Evolutionary conservation across 2,113 vertebrate genomes (phyloP).

Genomic region (Cromileptes altivelis): DNA sequence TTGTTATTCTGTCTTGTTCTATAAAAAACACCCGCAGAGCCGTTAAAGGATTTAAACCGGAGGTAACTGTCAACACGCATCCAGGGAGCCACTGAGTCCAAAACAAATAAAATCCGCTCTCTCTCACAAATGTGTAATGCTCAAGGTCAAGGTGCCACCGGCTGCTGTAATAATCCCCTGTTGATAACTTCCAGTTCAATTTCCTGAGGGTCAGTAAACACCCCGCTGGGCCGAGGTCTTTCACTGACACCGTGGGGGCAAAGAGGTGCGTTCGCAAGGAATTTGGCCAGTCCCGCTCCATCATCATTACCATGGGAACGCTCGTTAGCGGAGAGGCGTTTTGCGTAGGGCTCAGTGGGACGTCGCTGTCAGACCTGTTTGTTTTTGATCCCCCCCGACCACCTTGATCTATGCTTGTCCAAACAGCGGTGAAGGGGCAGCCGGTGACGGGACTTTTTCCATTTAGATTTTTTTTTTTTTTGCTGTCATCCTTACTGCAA

Average conservation of each 20-base stretch:
- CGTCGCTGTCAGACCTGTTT: slow-evolving; percentile 46
- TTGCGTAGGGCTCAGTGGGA: slow-evolving; percentile 48
- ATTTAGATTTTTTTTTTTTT: too few relatives aligned
- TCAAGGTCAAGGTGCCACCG: slow-evolving; percentile 51
- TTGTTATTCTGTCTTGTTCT: neutral
- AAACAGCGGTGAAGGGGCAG: slow-evolving; percentile 18
- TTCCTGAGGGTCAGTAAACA: slow-evolving; percentile 70
- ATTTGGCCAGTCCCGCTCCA: slow-evolving; percentile 51
- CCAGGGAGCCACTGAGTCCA: slow-evolving; percentile 32
- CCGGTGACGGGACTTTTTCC: neutral
- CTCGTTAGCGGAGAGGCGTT: slow-evolving; percentile 70
- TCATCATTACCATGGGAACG: slow-evolving; percentile 67
- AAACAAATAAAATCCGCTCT: slow-evolving; percentile 62
- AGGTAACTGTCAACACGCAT: slow-evolving; percentile 38
- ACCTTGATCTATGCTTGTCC: slow-evolving; percentile 50
- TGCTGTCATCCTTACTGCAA: too few relatives aligned
- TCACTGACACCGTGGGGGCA: slow-evolving; percentile 66
- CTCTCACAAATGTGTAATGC: slow-evolving; percentile 18
- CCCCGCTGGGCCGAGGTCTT: slow-evolving; percentile 60
- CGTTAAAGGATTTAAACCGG: slow-evolving; percentile 15
- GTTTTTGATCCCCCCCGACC: slow-evolving; percentile 43
- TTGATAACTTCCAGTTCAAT: slow-evolving; percentile 69
- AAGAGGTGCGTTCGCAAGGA: slow-evolving; percentile 55
- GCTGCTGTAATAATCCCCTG: slow-evolving; percentile 58
- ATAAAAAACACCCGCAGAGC: slow-evolving; percentile 9